phyloP scores from a whole-genome alignment of 2,113 vertebrate genomes.

The Pygoscelis adeliae region DNA sequence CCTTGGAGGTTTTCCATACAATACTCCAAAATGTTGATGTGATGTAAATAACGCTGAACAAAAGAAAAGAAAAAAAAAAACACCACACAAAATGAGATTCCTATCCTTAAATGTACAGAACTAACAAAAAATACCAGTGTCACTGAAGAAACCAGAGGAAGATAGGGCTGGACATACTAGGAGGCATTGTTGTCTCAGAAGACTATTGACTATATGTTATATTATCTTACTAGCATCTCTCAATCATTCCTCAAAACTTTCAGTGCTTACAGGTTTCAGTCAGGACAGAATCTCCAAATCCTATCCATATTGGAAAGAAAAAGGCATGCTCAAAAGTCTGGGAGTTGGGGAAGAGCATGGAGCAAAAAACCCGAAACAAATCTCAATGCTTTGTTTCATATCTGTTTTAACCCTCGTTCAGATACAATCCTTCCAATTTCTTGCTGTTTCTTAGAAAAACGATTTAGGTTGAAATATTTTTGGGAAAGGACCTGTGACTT shows the following conservation, averaged over 20 bases:
- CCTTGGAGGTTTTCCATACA: background rate
- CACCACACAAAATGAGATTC: rapidly evolving
- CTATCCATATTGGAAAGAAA: background rate
- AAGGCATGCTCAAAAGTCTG: background rate
- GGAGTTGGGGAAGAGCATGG: rapidly evolving
- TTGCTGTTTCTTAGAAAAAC: background rate
- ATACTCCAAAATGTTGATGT: background rate
- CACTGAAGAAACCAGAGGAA: background rate
- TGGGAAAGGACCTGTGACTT: background rate
- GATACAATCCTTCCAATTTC: background rate
- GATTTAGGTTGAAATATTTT: background rate
- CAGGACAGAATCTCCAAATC: background rate
- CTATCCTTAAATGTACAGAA: background rate
- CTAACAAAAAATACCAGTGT: background rate
- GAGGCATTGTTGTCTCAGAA: background rate
- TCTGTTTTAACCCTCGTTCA: background rate
- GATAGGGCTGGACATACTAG: background rate
- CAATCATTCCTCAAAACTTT: background rate
- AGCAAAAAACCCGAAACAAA: background rate
- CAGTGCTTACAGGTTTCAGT: background rate
- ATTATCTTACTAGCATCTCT: background rate
- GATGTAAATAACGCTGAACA: background rate
- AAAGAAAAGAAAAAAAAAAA: no score
- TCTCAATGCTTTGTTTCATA: background rate
- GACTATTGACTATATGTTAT: background rate